Evolutionary conservation across 2,888 invertebrate genomes (phyloP), one percentile per base, ranked within the genome.

Genomic region (Myopa tessellatipennis): DNA sequence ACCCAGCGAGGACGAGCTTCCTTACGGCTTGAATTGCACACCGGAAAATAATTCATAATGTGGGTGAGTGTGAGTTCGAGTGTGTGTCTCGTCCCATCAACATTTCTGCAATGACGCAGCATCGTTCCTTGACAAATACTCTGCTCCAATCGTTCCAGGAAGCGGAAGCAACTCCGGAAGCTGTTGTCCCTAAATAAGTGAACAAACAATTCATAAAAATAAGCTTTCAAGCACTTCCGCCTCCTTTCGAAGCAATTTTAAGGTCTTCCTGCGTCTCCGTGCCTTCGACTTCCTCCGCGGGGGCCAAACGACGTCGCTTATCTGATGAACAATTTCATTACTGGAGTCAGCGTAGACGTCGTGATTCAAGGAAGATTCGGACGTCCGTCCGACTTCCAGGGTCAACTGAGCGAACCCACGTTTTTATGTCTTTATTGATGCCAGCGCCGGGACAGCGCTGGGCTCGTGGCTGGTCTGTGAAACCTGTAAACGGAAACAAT

Each of bases 121-220:
- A 55, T 4, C 55, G 50, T 10, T 50, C 14, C 50, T 50, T 55
- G 55, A 55, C 8, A 55, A n/a, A 55, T 4, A 12, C 55, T 10
- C n/a, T n/a, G 55, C 55, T 10, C 10, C 14, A 55, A 55, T 40
- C 72, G 26, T 18, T 63, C 34, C 18, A 45, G 40, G 61, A 61
- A 58, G 71, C 73, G 73, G 73, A 73, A 73, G 63, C 63, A 45
- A 45, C 34, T 26, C 14, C 73, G 73, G 73, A 73, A 73, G 40
- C 73, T 61, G 18, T 63, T 73, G 73, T 73, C 61, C 73, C 61
- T 73, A 73, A 63, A 73, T 63, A 63, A 73, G 18, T 73, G 61
- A 73, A 73, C 73, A 73, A 73, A 73, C 73, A 73, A 73, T 73
- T 73, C 73, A 73, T 73, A 73, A 58, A 71, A 73, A 73, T 63